A percentile compares a stretch with the other conserved stretches of the same genome.
Conservation (phyloP, 2,113 vertebrate genomes). For the Tichodroma muraria region DNA sequence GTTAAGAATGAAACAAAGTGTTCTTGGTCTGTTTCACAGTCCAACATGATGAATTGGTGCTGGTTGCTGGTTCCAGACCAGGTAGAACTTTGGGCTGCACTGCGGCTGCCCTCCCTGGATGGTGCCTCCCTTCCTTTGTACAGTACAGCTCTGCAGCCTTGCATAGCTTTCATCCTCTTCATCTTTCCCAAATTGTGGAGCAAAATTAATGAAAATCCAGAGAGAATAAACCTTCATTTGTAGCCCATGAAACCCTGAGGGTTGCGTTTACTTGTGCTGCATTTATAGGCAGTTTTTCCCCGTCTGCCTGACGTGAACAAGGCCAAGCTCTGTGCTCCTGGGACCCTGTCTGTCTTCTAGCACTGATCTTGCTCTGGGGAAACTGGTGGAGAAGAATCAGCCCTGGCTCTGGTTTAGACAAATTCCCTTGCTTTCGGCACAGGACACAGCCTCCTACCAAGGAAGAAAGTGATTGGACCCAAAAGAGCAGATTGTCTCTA, state of each 20-base stretch:
- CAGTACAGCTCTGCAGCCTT: not conserved
- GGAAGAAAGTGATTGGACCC: not conserved
- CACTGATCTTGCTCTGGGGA: not conserved
- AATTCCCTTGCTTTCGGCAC: not conserved
- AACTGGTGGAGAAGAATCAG: not conserved
- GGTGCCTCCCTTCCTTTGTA: not conserved
- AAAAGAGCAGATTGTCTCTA: not conserved
- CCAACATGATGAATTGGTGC: not conserved
- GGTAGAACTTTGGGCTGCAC: not conserved
- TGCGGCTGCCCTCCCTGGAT: not conserved
- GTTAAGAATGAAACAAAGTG: not conserved
- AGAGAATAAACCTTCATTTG: not conserved
- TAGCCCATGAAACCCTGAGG: not conserved
- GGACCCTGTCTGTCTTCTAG: not conserved
- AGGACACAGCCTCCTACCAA: not conserved
- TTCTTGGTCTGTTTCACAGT: not conserved
- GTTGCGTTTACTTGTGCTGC: not conserved
- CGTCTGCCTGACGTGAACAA: not conserved
- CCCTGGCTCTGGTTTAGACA: not conserved
- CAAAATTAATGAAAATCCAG: not conserved
- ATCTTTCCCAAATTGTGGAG: not conserved
- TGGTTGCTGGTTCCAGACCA: not conserved
- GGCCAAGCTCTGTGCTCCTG: not conserved
- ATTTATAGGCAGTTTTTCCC: not conserved
- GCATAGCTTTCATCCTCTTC: not conserved